Base-by-base conservation (phyloP, 1,140 invertebrate species). In the Aphelinus certus region DNA sequence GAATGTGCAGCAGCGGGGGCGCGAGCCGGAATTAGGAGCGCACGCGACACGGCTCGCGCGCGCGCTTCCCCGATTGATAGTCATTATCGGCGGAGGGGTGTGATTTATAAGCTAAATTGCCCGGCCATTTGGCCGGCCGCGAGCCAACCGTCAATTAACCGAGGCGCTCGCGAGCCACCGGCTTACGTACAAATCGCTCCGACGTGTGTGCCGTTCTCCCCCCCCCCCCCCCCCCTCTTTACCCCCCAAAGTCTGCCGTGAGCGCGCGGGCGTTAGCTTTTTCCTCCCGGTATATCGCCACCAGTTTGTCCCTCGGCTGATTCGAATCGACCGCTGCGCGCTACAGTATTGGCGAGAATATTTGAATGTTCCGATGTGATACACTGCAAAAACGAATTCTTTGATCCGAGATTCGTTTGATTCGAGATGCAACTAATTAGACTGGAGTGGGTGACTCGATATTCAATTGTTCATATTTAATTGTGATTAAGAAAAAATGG, bases 101-200 rank as follows among this genome's bases (percentile, higher is more conserved):
- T 74, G 73, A 74, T 69, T 74, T 74, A 74, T 69, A 58, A 58
- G 2, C 55, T 42, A 74, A 74, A 69, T 74, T 74, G 47, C 65
- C 66, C 73, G 73, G 62, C 73, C 62, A 74, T 74, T 74, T 68
- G 9, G 2, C n/a, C 47, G 68, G 51, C 60, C 9, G 26, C 10
- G 7, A 43, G 43, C 26, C 26, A 61, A 10, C 65, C 66, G 58
- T 62, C 65, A 63, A 74, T 74, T 69, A 68, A 9, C 49, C 64
- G 63, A 60, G 66, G 46, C 71, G 62, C 64, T 65, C 26, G 51
- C 49, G 49, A 4, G 42, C 70, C 58, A 64, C 70, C 43, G 70
- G 53, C 45, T 45, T 72, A 72, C 70, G 51, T 4, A 49, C 10
- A 55, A 71, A 63, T 53, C n/a, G 42, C 10, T 46, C 7, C 10